A percentile compares a stretch with the other conserved stretches of the same genome.
phyloP scores from a whole-genome alignment of 2,113 vertebrate genomes.

The Paracanthobrama guichenoti region DNA sequence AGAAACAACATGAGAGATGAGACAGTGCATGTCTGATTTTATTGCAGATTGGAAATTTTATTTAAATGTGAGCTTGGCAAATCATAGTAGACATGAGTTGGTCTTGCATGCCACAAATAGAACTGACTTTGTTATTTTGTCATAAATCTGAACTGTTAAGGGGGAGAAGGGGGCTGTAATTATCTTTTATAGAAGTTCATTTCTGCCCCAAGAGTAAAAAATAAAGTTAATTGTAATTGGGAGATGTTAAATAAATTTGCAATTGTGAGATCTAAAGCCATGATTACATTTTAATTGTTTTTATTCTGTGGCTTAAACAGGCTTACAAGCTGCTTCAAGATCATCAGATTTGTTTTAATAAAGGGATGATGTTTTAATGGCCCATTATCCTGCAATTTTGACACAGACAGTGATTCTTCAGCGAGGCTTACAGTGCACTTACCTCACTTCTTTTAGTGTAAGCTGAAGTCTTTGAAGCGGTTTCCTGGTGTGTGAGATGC shows the following conservation, averaged over 20 bases:
- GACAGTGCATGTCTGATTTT: too few species aligned
- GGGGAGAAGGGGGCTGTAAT: too few species aligned
- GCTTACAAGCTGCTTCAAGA: not conserved
- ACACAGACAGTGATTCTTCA: not conserved
- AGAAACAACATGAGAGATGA: not conserved
- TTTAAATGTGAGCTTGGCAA: too few species aligned
- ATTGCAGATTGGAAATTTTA: too few species aligned
- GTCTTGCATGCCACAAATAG: too few species aligned
- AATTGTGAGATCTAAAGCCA: not conserved
- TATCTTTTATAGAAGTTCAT: too few species aligned
- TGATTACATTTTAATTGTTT: not conserved
- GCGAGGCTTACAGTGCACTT: not conserved
- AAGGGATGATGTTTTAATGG: not conserved
- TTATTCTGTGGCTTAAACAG: not conserved
- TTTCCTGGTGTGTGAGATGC: not conserved
- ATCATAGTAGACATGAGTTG: too few species aligned
- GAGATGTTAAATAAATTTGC: not conserved
- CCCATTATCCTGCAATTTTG: not conserved
- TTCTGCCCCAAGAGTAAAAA: too few species aligned
- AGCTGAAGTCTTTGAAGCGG: not conserved
- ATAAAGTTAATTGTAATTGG: not conserved
- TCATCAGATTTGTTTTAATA: constrained; percentile 7
- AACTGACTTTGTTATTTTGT: too few species aligned
- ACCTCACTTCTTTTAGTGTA: not conserved
- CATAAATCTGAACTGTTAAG: too few species aligned